Conservation (phyloP, 2,113 vertebrate genomes). For the Seriola aureovittata region DNA sequence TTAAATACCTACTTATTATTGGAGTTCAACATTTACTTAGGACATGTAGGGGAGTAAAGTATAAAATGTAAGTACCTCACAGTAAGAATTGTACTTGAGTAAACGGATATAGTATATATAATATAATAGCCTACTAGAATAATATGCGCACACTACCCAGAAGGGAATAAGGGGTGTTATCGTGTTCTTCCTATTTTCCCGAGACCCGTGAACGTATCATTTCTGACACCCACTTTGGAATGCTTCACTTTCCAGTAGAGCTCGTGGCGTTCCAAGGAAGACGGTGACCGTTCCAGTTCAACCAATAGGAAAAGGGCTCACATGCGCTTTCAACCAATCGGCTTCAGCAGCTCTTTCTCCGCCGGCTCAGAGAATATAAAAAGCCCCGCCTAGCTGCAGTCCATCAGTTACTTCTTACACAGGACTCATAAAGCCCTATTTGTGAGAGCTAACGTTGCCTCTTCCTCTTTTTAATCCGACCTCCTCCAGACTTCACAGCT, state of each 20-base stretch:
- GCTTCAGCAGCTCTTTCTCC: not conserved
- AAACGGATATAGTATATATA: no score
- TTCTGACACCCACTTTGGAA: not conserved
- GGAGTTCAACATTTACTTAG: no score
- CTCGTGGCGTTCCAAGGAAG: not conserved
- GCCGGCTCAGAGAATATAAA: constrained; percentile 57
- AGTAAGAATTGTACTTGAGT: no score
- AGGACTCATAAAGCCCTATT: constrained; percentile 65
- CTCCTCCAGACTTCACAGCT: not conserved
- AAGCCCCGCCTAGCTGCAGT: not conserved
- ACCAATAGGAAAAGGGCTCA: constrained; percentile 20
- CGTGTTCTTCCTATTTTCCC: not conserved
- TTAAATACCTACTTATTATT: no score
- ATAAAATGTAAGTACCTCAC: no score
- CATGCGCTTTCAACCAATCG: not conserved
- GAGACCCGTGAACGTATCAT: not conserved
- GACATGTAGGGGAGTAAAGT: no score
- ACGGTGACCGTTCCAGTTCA: not conserved
- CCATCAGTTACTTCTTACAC: constrained; percentile 65
- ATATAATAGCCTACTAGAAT: no score
- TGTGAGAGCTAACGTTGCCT: constrained; percentile 56
- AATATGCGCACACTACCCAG: no score
- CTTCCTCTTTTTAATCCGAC: not conserved
- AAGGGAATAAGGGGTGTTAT: no score
- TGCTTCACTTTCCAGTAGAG: not conserved